Percentiles rank a stretch among this genome's conserved stretches.
Conservation (phyloP, 2,113 vertebrate species). For the Phoxinus phoxinus region DNA sequence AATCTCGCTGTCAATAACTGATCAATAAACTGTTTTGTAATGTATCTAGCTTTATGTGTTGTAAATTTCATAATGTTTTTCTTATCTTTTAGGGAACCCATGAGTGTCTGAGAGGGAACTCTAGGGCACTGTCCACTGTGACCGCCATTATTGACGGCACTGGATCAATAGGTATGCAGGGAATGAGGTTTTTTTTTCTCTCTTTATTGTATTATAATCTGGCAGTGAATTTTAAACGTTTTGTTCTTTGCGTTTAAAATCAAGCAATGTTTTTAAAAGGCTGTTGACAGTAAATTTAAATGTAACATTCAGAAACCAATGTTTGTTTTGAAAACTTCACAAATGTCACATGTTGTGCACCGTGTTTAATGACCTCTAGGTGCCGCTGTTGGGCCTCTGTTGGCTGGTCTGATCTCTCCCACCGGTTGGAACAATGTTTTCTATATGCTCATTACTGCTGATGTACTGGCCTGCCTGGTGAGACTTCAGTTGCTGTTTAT, state of each 20-base stretch:
- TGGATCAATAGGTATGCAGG: conserved; percentile 86
- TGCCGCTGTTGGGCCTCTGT: conserved; percentile 89
- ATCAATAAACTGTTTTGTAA: conserved; percentile 24
- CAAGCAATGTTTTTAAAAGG: not conserved
- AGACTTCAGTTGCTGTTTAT: conserved; percentile 52
- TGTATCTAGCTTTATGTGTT: not conserved
- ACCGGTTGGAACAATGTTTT: conserved; percentile 95
- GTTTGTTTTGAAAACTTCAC: conserved; percentile 26
- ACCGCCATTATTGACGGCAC: conserved; percentile 96
- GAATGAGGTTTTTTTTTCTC: not conserved
- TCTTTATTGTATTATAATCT: not conserved
- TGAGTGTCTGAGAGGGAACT: conserved; percentile 88
- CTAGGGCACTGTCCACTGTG: conserved; percentile 93
- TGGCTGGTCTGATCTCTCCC: conserved; percentile 91
- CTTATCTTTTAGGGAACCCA: conserved; percentile 87
- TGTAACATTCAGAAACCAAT: not conserved
- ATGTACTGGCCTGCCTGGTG: conserved; percentile 91
- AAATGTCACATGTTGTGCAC: not conserved
- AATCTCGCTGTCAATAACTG: conserved; percentile 4
- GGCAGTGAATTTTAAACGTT: not conserved
- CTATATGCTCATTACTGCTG: conserved; percentile 93
- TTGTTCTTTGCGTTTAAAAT: not conserved
- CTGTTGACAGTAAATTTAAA: not conserved
- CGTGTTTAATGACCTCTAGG: conserved; percentile 69
- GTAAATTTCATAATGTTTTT: conserved; percentile 26